These are phyloP conservation scores for Heliocidaris erythrogramma DNA, from an alignment of 35 echinoderm and acorn worm species.

Conservation along the genomic window DNA sequence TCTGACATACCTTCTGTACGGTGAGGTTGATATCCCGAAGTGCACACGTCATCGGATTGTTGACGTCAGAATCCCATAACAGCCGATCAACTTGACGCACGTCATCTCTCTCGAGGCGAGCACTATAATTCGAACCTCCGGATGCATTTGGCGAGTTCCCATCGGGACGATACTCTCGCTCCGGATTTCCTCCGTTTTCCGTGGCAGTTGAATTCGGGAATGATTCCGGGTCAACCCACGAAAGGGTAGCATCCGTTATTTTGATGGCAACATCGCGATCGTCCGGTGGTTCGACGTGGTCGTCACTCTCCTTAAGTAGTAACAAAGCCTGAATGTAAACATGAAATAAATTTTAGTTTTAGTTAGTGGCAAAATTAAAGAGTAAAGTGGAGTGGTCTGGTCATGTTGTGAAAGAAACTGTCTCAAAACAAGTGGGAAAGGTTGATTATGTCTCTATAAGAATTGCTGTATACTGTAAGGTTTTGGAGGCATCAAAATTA, in stretches of 20 bases:
- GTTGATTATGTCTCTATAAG: too few species aligned
- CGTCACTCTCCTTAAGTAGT: slow-evolving; percentile 52
- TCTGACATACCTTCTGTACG: slow-evolving; percentile 62
- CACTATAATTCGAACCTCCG: background rate
- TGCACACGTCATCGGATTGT: background rate
- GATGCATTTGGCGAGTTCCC: background rate
- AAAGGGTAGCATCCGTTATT: slow-evolving; percentile 39
- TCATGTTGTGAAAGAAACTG: too few species aligned
- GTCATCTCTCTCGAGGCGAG: background rate
- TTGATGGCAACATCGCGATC: slow-evolving; percentile 55
- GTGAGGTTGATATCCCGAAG: slow-evolving; percentile 58
- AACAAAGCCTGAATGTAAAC: background rate
- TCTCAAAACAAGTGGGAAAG: too few species aligned
- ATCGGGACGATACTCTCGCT: background rate
- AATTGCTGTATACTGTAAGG: too few species aligned
- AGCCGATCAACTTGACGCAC: background rate
- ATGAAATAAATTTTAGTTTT: background rate
- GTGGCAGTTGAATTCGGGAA: background rate
- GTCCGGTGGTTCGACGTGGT: slow-evolving; percentile 22
- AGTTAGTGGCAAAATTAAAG: too few species aligned
- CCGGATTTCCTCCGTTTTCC: background rate
- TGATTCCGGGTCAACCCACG: slow-evolving; percentile 52
- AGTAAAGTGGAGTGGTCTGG: too few species aligned
- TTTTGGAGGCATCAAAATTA: too few species aligned
- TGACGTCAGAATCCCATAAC: background rate